A percentile compares a stretch with the other conserved stretches of the same genome.
phyloP scores from a whole-genome alignment of 1,140 invertebrate genomes.

The Diorhabda elongata region DNA sequence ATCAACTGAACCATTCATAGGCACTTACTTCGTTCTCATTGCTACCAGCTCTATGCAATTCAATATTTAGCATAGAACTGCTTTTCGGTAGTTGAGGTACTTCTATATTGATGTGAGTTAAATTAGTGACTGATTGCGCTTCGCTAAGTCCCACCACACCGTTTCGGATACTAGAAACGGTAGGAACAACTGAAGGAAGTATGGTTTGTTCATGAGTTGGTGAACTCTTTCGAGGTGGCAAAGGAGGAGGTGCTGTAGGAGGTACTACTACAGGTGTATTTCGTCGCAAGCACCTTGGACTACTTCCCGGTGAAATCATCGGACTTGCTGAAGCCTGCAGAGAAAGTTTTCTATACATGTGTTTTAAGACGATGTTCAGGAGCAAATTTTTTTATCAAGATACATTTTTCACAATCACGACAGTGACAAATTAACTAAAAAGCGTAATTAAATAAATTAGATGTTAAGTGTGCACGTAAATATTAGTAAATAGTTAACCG shows the following conservation, averaged over 20 bases:
- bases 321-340: slow-evolving; percentile 50
- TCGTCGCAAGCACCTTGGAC: slow-evolving; percentile 49
- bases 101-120: slow-evolving; percentile 35
- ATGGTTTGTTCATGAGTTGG: slow-evolving; percentile 42
- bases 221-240: slow-evolving; percentile 43
- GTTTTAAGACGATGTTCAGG: no score
- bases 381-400: no score
- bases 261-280: slow-evolving; percentile 37
- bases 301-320: slow-evolving; percentile 55
- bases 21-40: slow-evolving; percentile 11
- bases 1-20: not conserved
- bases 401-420: no score
- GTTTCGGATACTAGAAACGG: slow-evolving; percentile 29
- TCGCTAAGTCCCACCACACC: slow-evolving; percentile 33
- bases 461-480: no score
- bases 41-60: slow-evolving; percentile 35
- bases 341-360: slow-evolving; percentile 5
- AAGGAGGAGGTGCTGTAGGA: slow-evolving; percentile 35
- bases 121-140: slow-evolving; percentile 39
- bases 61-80: slow-evolving; percentile 38
- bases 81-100: slow-evolving; percentile 40
- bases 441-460: no score
- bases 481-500: no score
- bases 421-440: no score
- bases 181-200: slow-evolving; percentile 33